Evolutionary conservation across 2,113 vertebrate species (phyloP), one percentile per base, ranked within the genome.

Genomic region (Salvelinus namaycush): DNA sequence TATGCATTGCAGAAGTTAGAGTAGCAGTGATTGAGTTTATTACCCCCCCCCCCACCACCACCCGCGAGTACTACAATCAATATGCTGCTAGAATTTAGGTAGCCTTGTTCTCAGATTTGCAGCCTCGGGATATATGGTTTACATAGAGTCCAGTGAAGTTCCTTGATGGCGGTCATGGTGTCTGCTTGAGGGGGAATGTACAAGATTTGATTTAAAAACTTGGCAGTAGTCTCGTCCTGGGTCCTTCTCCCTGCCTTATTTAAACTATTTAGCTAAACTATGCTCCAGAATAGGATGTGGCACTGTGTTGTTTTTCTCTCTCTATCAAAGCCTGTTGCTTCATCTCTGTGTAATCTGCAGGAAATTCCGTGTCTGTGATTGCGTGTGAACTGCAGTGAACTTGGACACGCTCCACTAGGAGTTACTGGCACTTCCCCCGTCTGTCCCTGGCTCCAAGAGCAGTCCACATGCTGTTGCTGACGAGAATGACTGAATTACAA

Each of bases 301-400:
- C 77, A 75, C 80, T 72, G 27, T 16, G 49, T 86, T 91, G 78
- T 91, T 90, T 89, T 44, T 44, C 39, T 44, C 39, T 34, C 68
- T 79, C 84, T 87, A 91, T 91, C 84, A 70, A 82, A 71, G 74
- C 76, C 85, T 79, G 87, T 78, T 48, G 71, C 81, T 81, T 86
- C 69, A 90, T 86, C 86, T 88, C 85, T 70, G 77, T 80, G 87
- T 88, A 92, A 93, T 92, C 88, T 84, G 82, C 90, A 90, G 91
- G 92, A 93, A 93, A 92, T 93, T 93, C 91, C 91, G 87, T 87
- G 80, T 39, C 39, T 44, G 51, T 18, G 51, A 18, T 14, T 81
- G 82, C 86, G 84, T 91, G 90, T 54, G 74, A 90, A 89, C 77
- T 83, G 75, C 65, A 81, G 78, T 84, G 44, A 89, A 86, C 86